phyloP scores from a whole-genome alignment of 2,888 invertebrate genomes.

The Matsumyia berberina region DNA sequence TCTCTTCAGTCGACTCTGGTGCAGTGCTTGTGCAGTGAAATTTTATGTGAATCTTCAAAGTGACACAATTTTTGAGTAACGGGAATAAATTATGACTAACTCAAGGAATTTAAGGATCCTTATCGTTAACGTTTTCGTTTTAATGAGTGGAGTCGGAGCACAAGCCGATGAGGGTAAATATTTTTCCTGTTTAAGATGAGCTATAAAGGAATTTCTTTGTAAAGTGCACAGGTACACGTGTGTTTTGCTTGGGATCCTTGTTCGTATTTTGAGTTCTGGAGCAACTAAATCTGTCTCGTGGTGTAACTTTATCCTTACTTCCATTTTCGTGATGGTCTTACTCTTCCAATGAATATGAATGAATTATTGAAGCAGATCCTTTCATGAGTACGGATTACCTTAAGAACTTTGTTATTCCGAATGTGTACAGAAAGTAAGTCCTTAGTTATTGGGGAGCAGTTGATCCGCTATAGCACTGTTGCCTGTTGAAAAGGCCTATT shows the following conservation, averaged over 20 bases:
- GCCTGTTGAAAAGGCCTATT: no score
- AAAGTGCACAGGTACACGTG: background rate
- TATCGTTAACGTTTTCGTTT: conserved; percentile 14
- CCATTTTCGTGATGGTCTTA: no score
- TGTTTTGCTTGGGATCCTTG: background rate
- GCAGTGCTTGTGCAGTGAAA: conserved; percentile 16
- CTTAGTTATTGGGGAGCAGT: no score
- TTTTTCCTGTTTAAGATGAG: background rate
- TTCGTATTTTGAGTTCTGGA: no score
- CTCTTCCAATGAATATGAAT: no score
- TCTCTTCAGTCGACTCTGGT: conserved; percentile 20
- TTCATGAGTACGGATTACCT: no score
- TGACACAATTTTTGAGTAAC: conserved; percentile 6
- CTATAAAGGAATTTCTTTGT: background rate
- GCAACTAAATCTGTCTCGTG: no score
- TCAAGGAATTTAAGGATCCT: conserved; percentile 23
- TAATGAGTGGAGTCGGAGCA: conserved; percentile 22
- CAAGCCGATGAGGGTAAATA: conserved; percentile 37
- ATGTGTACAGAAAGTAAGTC: no score
- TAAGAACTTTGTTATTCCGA: no score
- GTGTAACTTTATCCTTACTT: no score
- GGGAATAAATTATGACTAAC: conserved; percentile 40
- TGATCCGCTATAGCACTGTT: no score
- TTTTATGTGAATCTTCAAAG: conserved; percentile 19
- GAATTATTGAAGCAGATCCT: no score